Evolutionary conservation across 2,113 vertebrate species (phyloP).

Genomic region (Cephalopholis sonnerati): DNA sequence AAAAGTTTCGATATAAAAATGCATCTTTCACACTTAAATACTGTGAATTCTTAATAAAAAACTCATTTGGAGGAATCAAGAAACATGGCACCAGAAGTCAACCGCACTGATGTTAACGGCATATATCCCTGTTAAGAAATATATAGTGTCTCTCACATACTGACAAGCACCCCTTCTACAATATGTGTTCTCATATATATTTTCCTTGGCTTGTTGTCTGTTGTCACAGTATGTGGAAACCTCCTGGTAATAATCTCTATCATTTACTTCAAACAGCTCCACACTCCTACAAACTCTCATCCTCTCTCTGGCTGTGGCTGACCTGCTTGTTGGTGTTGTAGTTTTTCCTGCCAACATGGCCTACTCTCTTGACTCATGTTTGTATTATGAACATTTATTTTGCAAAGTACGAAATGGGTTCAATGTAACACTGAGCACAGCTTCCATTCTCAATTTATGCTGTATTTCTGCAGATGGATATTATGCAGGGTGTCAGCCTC

Average conservation of each 20-base stretch:
- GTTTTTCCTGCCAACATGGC: conserved; percentile 21
- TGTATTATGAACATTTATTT: conserved; percentile 3
- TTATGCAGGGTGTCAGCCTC: conserved; percentile 42
- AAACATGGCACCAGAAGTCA: neutral
- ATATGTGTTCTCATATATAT: neutral
- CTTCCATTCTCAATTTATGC: conserved; percentile 39
- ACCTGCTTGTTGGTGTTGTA: neutral
- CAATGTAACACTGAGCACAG: conserved; percentile 11
- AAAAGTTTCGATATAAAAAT: too few species aligned
- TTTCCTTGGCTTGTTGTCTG: neutral
- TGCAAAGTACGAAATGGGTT: conserved; percentile 15
- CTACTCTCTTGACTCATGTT: neutral
- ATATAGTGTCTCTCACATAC: neutral
- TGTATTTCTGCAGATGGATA: conserved; percentile 51
- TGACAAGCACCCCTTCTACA: neutral
- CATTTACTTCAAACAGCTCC: conserved; percentile 21
- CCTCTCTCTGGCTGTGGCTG: too few species aligned
- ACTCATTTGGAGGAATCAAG: neutral
- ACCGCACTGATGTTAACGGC: neutral
- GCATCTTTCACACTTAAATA: too few species aligned
- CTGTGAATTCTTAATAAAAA: too few species aligned
- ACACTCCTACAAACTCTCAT: conserved; percentile 13
- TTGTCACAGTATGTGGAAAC: conserved; percentile 3
- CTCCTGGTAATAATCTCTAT: conserved; percentile 22
- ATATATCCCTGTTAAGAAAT: neutral